phyloP scores from a whole-genome alignment of 2,113 vertebrate species.

The Megalops atlanticus region DNA sequence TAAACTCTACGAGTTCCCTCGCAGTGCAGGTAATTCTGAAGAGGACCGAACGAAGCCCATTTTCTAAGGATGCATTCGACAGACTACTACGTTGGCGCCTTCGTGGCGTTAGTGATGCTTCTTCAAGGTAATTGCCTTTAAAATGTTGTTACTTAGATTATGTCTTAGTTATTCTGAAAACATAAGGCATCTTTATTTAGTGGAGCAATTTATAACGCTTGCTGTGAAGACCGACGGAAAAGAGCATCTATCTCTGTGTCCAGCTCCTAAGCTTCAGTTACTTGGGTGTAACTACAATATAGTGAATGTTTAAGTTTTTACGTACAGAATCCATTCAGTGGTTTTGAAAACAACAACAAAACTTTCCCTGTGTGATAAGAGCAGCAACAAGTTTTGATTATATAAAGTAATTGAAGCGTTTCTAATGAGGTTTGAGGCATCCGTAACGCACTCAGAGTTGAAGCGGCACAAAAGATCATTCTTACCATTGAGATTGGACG shows the following conservation, averaged over 20 bases:
- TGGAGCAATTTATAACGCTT: not conserved
- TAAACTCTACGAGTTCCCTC: not conserved
- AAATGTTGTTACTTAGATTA: not conserved
- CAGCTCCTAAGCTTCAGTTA: not conserved
- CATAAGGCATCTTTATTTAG: not conserved
- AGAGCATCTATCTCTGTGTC: not conserved
- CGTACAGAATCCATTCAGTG: not conserved
- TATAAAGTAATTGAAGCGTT: not conserved
- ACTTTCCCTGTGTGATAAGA: not conserved
- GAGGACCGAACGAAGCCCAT: not conserved
- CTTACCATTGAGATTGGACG: not conserved
- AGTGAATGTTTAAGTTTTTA: not conserved
- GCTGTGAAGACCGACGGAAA: not conserved
- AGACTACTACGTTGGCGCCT: conserved; percentile 28
- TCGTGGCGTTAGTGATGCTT: conserved; percentile 27
- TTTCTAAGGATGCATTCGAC: conserved; percentile 29
- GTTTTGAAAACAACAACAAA: not conserved
- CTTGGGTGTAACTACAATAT: not conserved
- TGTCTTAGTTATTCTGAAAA: not conserved
- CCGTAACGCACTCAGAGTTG: not conserved
- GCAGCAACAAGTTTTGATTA: conserved; percentile 9
- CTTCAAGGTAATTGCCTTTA: conserved; percentile 34
- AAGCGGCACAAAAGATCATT: not conserved
- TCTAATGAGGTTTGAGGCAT: not conserved
- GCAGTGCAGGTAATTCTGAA: conserved; percentile 13